Conservation (phyloP, 2,797 vertebrate genomes). For the Ptychadena robeensis region DNA sequence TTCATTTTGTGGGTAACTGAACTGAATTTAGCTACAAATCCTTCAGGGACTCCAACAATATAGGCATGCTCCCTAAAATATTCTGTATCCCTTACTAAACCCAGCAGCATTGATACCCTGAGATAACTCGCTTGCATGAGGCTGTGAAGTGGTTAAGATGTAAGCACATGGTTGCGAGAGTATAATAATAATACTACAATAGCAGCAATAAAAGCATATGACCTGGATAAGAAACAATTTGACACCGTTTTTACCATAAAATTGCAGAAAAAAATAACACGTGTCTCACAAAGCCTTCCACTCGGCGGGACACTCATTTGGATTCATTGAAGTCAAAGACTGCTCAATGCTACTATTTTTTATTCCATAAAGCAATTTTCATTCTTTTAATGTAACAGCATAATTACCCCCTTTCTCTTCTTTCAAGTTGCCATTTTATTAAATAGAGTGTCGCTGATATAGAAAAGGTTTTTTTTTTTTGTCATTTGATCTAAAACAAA, state of each 20-base stretch:
- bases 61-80: neutral
- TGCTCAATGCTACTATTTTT: constrained; percentile 40
- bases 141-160: constrained; percentile 7
- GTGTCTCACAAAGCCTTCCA: constrained; percentile 52
- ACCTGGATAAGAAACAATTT: constrained; percentile 56
- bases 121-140: neutral
- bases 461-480: constrained; percentile 54
- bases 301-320: constrained; percentile 57
- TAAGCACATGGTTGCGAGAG: neutral
- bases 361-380: constrained; percentile 60
- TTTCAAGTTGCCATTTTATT: constrained; percentile 61
- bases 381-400: constrained; percentile 61
- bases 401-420: constrained; percentile 56
- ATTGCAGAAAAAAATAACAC: constrained; percentile 52
- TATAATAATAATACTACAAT: constrained; percentile 37
- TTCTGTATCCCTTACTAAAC: neutral
- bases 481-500: constrained; percentile 62
- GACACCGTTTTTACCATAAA: constrained; percentile 60
- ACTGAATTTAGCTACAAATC: too few relatives aligned
- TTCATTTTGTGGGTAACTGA: too few relatives aligned
- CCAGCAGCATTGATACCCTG: neutral
- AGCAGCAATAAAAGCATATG: constrained; percentile 30
- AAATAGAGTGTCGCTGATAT: constrained; percentile 50
- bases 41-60: too few relatives aligned
- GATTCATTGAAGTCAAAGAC: constrained; percentile 58